A percentile compares a stretch with the other conserved stretches of the same genome.
phyloP scores from a whole-genome alignment of 2,888 invertebrate species.

The Dryococelus australis region DNA sequence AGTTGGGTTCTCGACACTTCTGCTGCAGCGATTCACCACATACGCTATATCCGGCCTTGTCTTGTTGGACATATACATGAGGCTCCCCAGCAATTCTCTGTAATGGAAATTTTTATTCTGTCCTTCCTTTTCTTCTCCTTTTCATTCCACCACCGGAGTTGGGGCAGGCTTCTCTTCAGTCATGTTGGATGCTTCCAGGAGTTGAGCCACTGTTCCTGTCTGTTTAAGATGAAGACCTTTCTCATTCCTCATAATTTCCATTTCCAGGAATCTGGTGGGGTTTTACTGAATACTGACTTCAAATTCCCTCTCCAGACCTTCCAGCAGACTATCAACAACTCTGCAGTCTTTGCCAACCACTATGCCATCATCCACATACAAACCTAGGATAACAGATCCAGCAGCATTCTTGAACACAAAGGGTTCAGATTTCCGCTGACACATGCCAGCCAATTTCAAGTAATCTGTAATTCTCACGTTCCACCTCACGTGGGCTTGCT shows the following conservation, averaged over 20 bases:
- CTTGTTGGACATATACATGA: neutral
- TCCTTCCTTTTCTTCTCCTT: neutral
- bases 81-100: neutral
- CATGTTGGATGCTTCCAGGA: neutral
- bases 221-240: neutral
- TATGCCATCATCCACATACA: too few species aligned
- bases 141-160: neutral
- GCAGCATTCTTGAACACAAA: neutral
- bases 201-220: neutral
- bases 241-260: too few species aligned
- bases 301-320: too few species aligned
- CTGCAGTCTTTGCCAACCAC: too few species aligned
- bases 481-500: neutral
- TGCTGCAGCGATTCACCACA: slow-evolving; percentile 16
- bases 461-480: neutral
- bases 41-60: slow-evolving; percentile 5
- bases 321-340: too few species aligned
- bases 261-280: too few species aligned
- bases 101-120: neutral
- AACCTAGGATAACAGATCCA: neutral
- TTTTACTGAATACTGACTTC: too few species aligned
- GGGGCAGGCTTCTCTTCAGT: neutral
- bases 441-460: neutral
- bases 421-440: neutral
- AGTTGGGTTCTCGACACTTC: neutral